Percentiles rank a stretch among this genome's conserved stretches.
phyloP scores from a whole-genome alignment of 64 coral and sea anemone genomes.

The Astreopora myriophthalma region DNA sequence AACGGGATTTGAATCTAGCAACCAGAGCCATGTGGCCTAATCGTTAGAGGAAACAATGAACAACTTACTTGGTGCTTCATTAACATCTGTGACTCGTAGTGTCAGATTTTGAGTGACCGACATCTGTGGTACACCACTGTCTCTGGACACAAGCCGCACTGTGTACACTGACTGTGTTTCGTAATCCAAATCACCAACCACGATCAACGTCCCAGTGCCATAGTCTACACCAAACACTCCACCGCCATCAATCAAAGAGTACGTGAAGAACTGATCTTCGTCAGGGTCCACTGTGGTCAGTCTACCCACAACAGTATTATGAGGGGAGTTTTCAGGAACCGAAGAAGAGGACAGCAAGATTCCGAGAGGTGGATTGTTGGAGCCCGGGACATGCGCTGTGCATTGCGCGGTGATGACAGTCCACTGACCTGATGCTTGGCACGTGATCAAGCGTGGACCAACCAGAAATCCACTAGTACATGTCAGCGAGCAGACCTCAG shows the following conservation, averaged over 20 bases:
- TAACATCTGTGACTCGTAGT: constrained; percentile 65
- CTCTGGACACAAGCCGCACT: constrained; percentile 58
- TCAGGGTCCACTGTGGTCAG: constrained; percentile 70
- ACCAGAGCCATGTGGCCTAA: too few species aligned
- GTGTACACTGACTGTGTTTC: constrained; percentile 61
- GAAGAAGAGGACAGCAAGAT: constrained; percentile 67
- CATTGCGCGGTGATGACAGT: constrained; percentile 71
- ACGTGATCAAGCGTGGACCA: constrained; percentile 57
- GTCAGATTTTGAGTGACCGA: constrained; percentile 69
- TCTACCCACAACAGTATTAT: constrained; percentile 45
- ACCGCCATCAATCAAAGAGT: constrained; percentile 60
- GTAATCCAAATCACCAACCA: constrained; percentile 66
- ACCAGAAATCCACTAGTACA: constrained; percentile 68
- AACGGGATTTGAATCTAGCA: too few species aligned
- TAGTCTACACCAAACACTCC: constrained; percentile 64
- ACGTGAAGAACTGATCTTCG: constrained; percentile 55
- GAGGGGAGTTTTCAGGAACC: constrained; percentile 67
- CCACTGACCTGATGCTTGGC: constrained; percentile 63
- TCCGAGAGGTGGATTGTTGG: constrained; percentile 58
- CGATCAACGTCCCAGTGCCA: constrained; percentile 16
- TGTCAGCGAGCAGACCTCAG: constrained; percentile 43
- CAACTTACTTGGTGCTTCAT: constrained; percentile 78
- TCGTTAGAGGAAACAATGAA: background rate
- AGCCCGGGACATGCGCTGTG: constrained; percentile 35
- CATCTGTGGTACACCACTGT: constrained; percentile 66